phyloP scores from a whole-genome alignment of 2,113 vertebrate species.

The Seriola aureovittata region DNA sequence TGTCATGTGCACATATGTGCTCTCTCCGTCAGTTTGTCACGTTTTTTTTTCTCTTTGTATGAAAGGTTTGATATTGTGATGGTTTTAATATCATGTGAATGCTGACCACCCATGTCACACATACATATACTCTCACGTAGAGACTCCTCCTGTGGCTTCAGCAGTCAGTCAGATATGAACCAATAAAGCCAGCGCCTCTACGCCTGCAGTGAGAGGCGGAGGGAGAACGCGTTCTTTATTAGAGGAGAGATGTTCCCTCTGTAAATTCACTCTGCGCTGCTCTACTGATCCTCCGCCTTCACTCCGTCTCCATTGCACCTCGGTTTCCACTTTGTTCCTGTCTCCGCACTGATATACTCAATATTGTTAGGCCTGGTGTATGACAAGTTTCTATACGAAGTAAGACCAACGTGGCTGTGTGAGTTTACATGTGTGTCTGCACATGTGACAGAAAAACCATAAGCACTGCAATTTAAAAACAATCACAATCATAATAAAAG shows the following conservation, averaged over 20 bases:
- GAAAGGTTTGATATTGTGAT: conserved; percentile 48
- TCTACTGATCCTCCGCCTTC: conserved; percentile 46
- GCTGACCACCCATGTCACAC: conserved; percentile 22
- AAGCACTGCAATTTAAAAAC: no score
- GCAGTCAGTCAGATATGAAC: conserved; percentile 65
- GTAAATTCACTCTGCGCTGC: conserved; percentile 44
- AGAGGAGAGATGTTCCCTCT: conserved; percentile 58
- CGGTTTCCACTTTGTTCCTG: conserved; percentile 24
- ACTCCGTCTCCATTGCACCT: conserved; percentile 27
- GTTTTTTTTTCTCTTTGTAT: conserved; percentile 11
- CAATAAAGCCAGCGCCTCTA: conserved; percentile 48
- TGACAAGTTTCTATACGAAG: neutral
- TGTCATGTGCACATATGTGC: conserved; percentile 37
- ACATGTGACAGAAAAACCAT: neutral
- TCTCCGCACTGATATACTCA: conserved; percentile 17
- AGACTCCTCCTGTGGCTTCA: conserved; percentile 45
- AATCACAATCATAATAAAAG: no score
- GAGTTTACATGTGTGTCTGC: neutral
- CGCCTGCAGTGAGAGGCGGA: conserved; percentile 56
- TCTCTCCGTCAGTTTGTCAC: conserved; percentile 20
- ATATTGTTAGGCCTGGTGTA: neutral
- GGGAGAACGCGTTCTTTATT: conserved; percentile 60
- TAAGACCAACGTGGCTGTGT: neutral
- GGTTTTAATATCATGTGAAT: conserved; percentile 8
- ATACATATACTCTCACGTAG: conserved; percentile 30